phyloP scores from a whole-genome alignment of 2,888 invertebrate genomes.

The Acrobasis repandana region DNA sequence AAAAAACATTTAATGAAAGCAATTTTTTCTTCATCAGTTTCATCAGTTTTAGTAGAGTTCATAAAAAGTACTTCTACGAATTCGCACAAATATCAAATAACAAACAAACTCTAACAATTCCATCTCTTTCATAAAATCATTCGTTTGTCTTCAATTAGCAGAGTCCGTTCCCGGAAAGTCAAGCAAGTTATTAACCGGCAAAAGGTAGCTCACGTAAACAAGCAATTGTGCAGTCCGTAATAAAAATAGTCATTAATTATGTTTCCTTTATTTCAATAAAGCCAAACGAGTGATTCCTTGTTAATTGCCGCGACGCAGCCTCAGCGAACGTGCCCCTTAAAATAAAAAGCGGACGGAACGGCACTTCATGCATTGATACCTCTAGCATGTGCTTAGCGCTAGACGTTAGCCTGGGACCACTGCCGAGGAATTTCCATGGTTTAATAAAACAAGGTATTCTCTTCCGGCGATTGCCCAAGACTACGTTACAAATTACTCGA shows the following conservation, averaged over 20 bases:
- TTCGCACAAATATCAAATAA: neutral
- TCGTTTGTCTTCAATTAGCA: slow-evolving; percentile 33
- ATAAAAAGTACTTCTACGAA: too few species aligned
- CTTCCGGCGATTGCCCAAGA: too few species aligned
- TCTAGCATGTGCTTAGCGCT: too few species aligned
- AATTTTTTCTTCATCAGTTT: too few species aligned
- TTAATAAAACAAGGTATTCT: too few species aligned
- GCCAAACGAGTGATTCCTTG: slow-evolving; percentile 62
- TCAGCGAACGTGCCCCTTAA: slow-evolving; percentile 37
- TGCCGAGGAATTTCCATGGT: neutral
- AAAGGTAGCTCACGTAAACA: slow-evolving; percentile 34
- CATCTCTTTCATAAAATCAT: neutral
- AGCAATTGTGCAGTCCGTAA: slow-evolving; percentile 22
- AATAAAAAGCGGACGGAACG: neutral
- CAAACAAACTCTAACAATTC: neutral
- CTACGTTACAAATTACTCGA: too few species aligned
- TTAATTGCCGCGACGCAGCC: slow-evolving; percentile 69
- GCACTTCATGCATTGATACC: neutral
- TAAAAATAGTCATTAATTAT: slow-evolving; percentile 54
- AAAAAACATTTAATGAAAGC: too few species aligned
- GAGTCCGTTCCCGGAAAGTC: slow-evolving; percentile 37
- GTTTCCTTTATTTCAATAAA: slow-evolving; percentile 67
- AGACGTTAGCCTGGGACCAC: neutral
- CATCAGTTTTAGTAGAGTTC: too few species aligned
- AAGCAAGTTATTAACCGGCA: neutral